phyloP scores from a whole-genome alignment of 2,797 vertebrate genomes.

The Sebastes matsubarae region DNA sequence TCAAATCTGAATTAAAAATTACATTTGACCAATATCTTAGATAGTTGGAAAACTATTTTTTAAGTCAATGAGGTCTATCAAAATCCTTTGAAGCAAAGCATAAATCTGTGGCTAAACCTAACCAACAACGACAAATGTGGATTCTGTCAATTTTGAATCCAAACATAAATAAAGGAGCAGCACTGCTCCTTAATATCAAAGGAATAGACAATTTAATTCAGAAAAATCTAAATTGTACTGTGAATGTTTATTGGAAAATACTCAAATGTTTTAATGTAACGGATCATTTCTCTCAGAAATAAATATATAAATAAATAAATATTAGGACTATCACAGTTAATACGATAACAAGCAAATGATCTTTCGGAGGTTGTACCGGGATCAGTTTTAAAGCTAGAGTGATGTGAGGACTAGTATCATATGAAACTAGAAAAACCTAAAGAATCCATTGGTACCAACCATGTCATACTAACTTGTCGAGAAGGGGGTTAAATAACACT shows the following conservation, averaged over 20 bases:
- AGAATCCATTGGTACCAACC: too few relatives aligned
- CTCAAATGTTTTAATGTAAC: rapidly evolving
- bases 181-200: neutral
- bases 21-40: neutral
- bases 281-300: neutral
- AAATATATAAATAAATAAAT: neutral
- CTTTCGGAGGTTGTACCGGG: too few relatives aligned
- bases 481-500: too few relatives aligned
- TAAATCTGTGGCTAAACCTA: neutral
- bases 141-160: neutral
- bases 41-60: neutral
- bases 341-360: too few relatives aligned
- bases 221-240: too few relatives aligned
- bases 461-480: too few relatives aligned
- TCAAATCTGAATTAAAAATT: neutral
- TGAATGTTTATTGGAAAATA: too few relatives aligned
- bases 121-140: neutral
- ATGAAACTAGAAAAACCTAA: too few relatives aligned
- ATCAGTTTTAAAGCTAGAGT: too few relatives aligned
- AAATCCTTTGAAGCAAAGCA: neutral
- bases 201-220: neutral
- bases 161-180: neutral
- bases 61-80: neutral
- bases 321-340: too few relatives aligned
- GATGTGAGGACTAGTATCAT: too few relatives aligned